Base-by-base conservation (phyloP, 1,140 invertebrate species). In the Trypoxylus dichotomus region DNA sequence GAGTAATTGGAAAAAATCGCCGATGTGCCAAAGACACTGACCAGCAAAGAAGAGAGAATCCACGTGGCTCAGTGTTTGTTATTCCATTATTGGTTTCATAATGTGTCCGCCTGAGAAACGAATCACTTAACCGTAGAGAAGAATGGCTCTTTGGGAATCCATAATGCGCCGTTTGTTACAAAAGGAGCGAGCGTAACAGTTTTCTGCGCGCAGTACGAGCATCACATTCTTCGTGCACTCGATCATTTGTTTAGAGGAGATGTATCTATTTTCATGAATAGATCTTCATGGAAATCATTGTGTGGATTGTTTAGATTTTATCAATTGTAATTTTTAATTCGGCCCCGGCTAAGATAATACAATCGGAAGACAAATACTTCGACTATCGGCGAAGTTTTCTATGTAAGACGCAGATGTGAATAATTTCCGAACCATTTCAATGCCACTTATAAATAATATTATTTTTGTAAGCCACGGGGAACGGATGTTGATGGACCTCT, bases 11-110 rank as follows among this genome's bases (percentile, higher is more conserved):
- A 68, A 68, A 29, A 68, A 68, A 68, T 68, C 24, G 60, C 60
- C 47, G 47, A 54, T 54, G 47, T 68, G 60, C 60, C 21, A 68
- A 68, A 68, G 60, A 68, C 21, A 29, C 60, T 27, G 60, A 68
- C 60, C 60, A 68, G 60, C 13, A 68, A 29, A 68, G 60, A 13
- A 27, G 7, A 25, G 27, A n/a, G 7, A 68, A 13, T 68, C 60
- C 60, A 68, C 60, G 60, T 68, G 60, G 60, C 60, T 68, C 60
- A 6, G 24, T 29, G 60, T 68, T 68, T 68, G 60, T 68, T 68
- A 68, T 68, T 13, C 60, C 60, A 68, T 68, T 68, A 68, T 68
- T 68, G 60, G 60, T 68, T 68, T 68, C 60, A 68, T 68, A 68
- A 68, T 68, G 60, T 10, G 60, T 68, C 60, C 60, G 60, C 24